Conservation (phyloP, 2,113 vertebrate genomes). For the Salvelinus namaycush region DNA sequence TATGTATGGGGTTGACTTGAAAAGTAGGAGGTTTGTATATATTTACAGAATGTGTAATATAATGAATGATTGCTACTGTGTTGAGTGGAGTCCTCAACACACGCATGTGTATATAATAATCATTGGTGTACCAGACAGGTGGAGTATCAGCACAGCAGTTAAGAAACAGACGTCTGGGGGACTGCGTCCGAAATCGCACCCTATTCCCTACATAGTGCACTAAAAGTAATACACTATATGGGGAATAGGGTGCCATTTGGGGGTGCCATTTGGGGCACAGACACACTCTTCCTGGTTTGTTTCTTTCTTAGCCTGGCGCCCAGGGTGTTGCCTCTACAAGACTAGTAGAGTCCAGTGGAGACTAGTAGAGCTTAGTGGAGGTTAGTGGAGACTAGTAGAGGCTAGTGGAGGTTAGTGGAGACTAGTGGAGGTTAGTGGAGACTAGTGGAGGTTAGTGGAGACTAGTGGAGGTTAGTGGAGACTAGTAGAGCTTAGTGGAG, state of each 20-base stretch:
- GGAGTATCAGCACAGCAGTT: conserved; percentile 8
- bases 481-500: too few relatives aligned
- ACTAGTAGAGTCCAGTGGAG: too few relatives aligned
- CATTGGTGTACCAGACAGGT: neutral
- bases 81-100: neutral
- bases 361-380: too few relatives aligned
- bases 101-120: neutral
- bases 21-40: conserved; percentile 7
- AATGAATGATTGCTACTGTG: conserved; percentile 12
- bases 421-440: too few relatives aligned
- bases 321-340: conserved; percentile 28
- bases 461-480: too few relatives aligned
- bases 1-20: conserved; percentile 13
- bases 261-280: too few relatives aligned
- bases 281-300: neutral
- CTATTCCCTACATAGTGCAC: too few relatives aligned
- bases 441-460: neutral
- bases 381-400: too few relatives aligned
- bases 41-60: conserved; percentile 50
- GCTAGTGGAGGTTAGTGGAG: rapidly evolving
- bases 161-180: neutral
- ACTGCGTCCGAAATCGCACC: too few relatives aligned
- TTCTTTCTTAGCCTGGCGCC: conserved; percentile 7
- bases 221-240: too few relatives aligned
- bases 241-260: too few relatives aligned